Evolutionary conservation across 2,888 invertebrate genomes (phyloP), one percentile per base, ranked within the genome.

Genomic region (Tholera decimalis): DNA sequence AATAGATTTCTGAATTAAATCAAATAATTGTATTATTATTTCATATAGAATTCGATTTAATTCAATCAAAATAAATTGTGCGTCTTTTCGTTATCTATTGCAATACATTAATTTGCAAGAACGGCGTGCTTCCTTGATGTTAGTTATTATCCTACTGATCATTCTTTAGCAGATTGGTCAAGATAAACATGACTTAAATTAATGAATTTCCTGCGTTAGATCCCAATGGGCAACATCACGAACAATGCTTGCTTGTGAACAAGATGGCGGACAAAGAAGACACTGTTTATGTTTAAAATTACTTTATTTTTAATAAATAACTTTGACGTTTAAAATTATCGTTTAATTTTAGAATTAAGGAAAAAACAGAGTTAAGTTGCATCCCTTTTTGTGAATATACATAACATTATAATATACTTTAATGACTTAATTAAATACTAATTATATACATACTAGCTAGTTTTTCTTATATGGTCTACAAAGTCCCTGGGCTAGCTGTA

Each of bases 281-380:
- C 49, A 70, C 44, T 47, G 26, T 58, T 69, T 59, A 54, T 73
- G 64, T 68, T 82, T 73, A 22, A 43, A 77, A 70, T 20, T 43
- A 47, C 24, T 79, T 77, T 82, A 77, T 82, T 83, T 77, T 77
- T 18, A 78, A 75, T 77, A 78, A 76, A 83, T 63, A 60, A 53
- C 6, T 51, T 61, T 46, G 58, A 35, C 41, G 37, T 60, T 60
- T 44, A 22, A 39, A 46, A 72, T 70, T 57, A 66, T 73, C 33
- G 65, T 82, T 73, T 78, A 55, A 65, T 72, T 72, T 64, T 43
- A 57, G 1, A 18, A 24, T 13, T 44, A 41, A 37, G 18, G 18
- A 22, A 33, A 46, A 46, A 53, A 44, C 1, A 5, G 15, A 54
- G 26, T 26, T 22, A 24, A 13, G 1, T n/a, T 9, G 20, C 15